Evolutionary conservation across 2,113 vertebrate species (phyloP).

Genomic region (Theristicus caerulescens): DNA sequence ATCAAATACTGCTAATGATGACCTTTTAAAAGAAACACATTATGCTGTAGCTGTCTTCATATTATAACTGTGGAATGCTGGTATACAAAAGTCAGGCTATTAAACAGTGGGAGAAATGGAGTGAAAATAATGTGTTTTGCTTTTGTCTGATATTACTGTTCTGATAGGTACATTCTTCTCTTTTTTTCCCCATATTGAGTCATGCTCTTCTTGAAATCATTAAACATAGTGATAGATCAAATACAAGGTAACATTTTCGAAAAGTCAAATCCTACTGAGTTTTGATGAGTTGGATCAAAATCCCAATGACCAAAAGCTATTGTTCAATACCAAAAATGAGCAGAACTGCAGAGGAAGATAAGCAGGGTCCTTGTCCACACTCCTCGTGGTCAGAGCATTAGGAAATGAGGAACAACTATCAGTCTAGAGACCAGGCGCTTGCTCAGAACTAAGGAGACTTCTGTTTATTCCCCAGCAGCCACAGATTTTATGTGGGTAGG

Average conservation of each 20-base stretch:
- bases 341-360: neutral
- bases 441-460: neutral
- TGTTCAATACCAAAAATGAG: neutral
- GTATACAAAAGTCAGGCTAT: conserved; percentile 5
- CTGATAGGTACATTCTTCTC: neutral
- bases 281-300: conserved; percentile 3
- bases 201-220: neutral
- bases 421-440: neutral
- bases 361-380: neutral
- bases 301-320: neutral
- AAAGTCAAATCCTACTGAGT: neutral
- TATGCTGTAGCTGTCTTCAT: conserved; percentile 13
- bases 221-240: neutral
- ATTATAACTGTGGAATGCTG: neutral
- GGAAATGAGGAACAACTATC: neutral
- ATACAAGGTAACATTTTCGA: neutral
- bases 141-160: neutral
- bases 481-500: neutral
- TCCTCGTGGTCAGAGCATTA: neutral
- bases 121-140: conserved; percentile 16
- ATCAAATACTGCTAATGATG: conserved; percentile 34
- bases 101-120: neutral
- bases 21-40: conserved; percentile 58
- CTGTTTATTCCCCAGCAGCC: neutral
- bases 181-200: neutral